Conservation (phyloP, 2,797 vertebrate species). For the Cryptoblepharus egeriae region DNA sequence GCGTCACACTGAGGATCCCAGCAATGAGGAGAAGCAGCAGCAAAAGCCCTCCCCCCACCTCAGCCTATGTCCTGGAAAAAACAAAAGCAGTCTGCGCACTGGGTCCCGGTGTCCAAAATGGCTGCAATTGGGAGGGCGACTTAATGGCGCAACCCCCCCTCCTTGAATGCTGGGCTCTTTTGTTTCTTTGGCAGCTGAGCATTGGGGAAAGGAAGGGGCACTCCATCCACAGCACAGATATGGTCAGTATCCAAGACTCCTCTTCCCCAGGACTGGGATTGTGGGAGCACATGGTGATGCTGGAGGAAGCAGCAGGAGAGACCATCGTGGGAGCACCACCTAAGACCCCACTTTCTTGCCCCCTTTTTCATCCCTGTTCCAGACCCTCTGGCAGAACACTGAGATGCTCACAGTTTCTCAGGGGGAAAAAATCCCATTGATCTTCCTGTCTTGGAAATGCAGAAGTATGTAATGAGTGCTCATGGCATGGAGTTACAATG, state of each 20-base stretch:
- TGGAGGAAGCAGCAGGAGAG: constrained; percentile 1
- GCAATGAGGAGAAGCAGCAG: constrained; percentile 41
- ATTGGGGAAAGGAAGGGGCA: constrained; percentile 8
- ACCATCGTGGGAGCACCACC: background rate
- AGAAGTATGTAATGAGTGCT: background rate
- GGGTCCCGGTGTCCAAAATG: constrained; percentile 52
- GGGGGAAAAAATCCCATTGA: background rate
- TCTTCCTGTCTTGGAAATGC: background rate
- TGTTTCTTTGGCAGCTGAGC: constrained; percentile 72
- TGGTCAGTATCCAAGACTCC: constrained; percentile 28
- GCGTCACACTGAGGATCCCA: constrained; percentile 53
- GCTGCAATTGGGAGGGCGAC: constrained; percentile 16
- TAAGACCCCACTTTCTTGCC: background rate
- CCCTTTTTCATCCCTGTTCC: background rate
- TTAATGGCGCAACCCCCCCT: constrained; percentile 51
- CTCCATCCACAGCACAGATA: constrained; percentile 28
- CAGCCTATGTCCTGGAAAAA: background rate
- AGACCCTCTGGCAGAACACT: constrained; percentile 1
- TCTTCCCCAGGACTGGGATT: background rate
- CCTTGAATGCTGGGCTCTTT: constrained; percentile 27
- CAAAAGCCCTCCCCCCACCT: background rate
- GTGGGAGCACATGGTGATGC: background rate
- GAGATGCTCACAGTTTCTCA: background rate
- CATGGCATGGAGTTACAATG: background rate
- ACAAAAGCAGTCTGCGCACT: background rate